phyloP scores from a whole-genome alignment of 2,797 vertebrate species.

The Euphonia xanthogaster region DNA sequence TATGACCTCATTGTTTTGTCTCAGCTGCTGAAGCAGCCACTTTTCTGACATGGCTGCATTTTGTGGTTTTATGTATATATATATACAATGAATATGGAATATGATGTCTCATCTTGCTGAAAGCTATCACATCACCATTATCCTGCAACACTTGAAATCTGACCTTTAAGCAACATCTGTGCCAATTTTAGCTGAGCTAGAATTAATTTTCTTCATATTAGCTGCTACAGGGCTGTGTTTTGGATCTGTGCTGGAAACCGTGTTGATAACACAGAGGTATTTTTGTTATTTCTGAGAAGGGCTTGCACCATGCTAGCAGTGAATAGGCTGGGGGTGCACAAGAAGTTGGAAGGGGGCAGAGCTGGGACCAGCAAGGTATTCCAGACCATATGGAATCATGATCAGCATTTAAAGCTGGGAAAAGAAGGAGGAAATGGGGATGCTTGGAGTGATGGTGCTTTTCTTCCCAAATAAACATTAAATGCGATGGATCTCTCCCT shows the following conservation, averaged over 20 bases:
- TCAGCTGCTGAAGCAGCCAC: background rate
- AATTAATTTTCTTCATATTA: background rate
- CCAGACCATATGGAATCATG: background rate
- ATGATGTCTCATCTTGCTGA: background rate
- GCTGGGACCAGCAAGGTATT: fast-evolving
- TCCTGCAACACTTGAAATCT: background rate
- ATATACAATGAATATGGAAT: background rate
- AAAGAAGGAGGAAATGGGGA: background rate
- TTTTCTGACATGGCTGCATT: background rate
- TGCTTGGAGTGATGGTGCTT: background rate
- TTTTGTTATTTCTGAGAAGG: background rate
- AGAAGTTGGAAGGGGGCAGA: background rate
- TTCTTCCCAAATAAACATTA: background rate
- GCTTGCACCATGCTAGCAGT: background rate
- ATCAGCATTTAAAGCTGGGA: background rate
- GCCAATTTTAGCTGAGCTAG: background rate
- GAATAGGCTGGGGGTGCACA: background rate
- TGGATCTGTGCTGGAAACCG: background rate
- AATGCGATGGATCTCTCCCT: background rate
- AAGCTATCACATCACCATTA: background rate
- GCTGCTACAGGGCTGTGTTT: background rate
- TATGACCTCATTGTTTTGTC: background rate
- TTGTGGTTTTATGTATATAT: background rate
- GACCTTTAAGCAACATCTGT: background rate
- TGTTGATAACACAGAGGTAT: background rate